These are phyloP conservation scores for Eretmochelys imbricata DNA, from an alignment of 2,113 vertebrate species.

Conservation along the genomic window DNA sequence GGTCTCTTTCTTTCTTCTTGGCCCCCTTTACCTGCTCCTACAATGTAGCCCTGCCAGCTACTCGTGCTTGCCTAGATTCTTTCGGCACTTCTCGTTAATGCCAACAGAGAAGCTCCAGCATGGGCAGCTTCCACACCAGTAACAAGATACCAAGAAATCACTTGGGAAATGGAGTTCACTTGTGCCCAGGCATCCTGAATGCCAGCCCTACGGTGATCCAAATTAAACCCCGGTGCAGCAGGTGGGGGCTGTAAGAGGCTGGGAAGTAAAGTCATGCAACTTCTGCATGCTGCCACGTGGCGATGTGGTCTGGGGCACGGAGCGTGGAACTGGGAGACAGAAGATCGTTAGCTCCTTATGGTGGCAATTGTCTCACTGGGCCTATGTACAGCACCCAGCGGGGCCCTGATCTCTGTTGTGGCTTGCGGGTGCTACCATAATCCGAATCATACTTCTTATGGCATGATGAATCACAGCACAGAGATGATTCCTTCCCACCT, in stretches of 20 bases:
- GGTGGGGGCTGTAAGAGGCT: background rate
- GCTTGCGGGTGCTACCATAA: background rate
- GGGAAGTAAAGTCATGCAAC: background rate
- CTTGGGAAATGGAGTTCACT: background rate
- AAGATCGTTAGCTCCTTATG: background rate
- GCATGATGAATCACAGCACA: background rate
- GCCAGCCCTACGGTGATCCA: background rate
- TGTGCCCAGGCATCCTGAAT: background rate
- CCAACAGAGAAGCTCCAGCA: constrained; percentile 3
- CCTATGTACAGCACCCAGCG: background rate
- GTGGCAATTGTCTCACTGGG: background rate
- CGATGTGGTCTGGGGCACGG: background rate
- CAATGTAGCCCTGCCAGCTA: background rate
- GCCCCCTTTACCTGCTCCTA: background rate
- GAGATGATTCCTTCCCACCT: background rate
- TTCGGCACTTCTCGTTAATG: background rate
- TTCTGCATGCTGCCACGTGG: background rate
- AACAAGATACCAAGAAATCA: background rate
- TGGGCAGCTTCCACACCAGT: background rate
- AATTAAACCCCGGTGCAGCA: background rate
- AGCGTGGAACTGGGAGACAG: background rate
- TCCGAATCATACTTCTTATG: background rate
- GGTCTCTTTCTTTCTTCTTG: background rate
- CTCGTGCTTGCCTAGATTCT: background rate
- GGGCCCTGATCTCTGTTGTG: background rate